These are phyloP conservation scores for Macrophya alboannulata DNA, from an alignment of 2,888 invertebrate genomes.

Conservation along the genomic window DNA sequence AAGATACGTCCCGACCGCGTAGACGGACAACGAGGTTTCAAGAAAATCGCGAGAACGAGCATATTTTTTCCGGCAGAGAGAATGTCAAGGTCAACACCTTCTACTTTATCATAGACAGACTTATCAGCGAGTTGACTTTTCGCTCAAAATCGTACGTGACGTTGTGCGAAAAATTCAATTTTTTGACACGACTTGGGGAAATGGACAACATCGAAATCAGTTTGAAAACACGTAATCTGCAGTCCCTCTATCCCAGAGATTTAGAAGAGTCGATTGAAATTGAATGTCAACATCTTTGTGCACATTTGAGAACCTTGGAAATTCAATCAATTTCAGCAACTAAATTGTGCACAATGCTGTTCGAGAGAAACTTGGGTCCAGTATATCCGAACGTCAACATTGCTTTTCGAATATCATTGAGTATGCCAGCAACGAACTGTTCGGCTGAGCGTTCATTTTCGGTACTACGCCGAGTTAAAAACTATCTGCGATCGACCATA, in stretches of 20 bases:
- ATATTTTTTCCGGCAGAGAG: conserved; percentile 7
- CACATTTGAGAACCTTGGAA: conserved; percentile 8
- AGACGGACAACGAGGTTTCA: conserved; percentile 4
- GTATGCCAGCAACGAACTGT: conserved; percentile 59
- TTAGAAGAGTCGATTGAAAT: conserved; percentile 13
- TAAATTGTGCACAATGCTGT: conserved; percentile 28
- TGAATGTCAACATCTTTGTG: conserved; percentile 21
- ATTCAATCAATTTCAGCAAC: conserved; percentile 34
- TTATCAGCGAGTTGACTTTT: not conserved
- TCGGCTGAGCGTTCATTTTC: conserved; percentile 61
- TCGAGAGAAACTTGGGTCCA: conserved; percentile 31
- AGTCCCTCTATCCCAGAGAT: not conserved
- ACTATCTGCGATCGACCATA: conserved; percentile 59
- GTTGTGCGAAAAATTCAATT: conserved; percentile 13
- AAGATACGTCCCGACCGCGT: conserved; percentile 12
- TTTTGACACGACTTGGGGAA: conserved; percentile 8
- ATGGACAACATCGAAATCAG: conserved; percentile 5
- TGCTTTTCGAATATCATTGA: conserved; percentile 58
- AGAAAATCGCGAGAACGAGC: conserved; percentile 1
- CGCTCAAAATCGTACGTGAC: not conserved
- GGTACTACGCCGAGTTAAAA: conserved; percentile 57
- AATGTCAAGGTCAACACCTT: conserved; percentile 21
- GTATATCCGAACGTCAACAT: conserved; percentile 61
- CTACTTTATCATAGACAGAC: not conserved
- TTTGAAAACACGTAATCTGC: conserved; percentile 16